Conservation (phyloP, 2,797 vertebrate species). For the Allobates femoralis region DNA sequence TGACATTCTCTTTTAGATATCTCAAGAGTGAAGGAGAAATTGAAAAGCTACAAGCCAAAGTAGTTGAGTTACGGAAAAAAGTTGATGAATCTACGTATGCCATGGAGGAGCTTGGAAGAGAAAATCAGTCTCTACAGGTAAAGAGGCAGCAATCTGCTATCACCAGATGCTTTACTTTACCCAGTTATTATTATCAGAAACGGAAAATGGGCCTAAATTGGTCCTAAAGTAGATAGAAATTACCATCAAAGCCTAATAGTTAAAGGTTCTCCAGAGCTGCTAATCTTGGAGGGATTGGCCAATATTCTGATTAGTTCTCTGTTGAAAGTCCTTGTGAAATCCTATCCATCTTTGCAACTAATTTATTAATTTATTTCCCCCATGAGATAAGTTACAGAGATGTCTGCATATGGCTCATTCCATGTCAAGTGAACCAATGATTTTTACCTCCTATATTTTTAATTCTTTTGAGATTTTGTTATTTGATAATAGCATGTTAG, state of each 20-base stretch:
- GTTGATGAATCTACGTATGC: constrained; percentile 96
- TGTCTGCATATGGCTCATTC: not conserved
- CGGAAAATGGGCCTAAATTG: not conserved
- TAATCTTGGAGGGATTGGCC: not conserved
- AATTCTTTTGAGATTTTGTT: too few species aligned
- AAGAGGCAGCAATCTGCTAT: not conserved
- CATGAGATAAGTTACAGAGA: not conserved
- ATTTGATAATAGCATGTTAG: too few species aligned
- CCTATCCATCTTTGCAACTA: too few species aligned
- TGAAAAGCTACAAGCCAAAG: constrained; percentile 94
- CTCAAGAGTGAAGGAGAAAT: constrained; percentile 96
- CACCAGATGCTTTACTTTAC: not conserved
- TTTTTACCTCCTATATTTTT: too few species aligned
- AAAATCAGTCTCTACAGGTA: constrained; percentile 98
- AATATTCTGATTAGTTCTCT: not conserved
- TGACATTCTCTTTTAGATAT: constrained; percentile 77
- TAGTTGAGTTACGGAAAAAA: constrained; percentile 91
- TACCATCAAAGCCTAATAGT: not conserved
- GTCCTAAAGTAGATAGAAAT: not conserved
- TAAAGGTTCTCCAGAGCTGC: too few species aligned
- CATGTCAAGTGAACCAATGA: too few species aligned
- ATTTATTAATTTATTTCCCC: too few species aligned
- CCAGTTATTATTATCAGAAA: not conserved
- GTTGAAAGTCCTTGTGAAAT: not conserved
- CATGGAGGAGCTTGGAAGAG: constrained; percentile 96